These are phyloP conservation scores for Echinarachnius parma DNA, from an alignment of 53 echinoderm and acorn worm genomes.

Conservation along the genomic window DNA sequence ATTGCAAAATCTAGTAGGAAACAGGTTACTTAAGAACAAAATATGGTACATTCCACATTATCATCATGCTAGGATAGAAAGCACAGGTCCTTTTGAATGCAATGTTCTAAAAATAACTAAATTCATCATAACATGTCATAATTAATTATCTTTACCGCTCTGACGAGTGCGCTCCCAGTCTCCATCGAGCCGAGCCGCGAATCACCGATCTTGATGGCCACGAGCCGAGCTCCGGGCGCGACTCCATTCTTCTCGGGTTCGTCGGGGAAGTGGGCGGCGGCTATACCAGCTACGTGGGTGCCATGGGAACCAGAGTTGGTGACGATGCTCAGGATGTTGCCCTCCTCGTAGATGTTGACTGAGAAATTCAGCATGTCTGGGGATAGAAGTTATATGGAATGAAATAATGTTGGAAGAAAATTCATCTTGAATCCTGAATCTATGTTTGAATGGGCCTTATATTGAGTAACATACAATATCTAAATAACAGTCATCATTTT, in stretches of 20 bases:
- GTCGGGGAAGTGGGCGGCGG: slow-evolving; percentile 87
- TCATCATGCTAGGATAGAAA: neutral
- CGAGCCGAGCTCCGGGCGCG: slow-evolving; percentile 91
- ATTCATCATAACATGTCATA: no score
- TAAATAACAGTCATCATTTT: no score
- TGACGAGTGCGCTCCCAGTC: slow-evolving; percentile 89
- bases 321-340: slow-evolving; percentile 88
- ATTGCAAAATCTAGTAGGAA: no score
- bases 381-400: neutral
- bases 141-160: slow-evolving; percentile 86
- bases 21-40: no score
- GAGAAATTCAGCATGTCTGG: slow-evolving; percentile 97
- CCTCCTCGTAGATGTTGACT: slow-evolving; percentile 89
- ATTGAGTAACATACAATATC: no score
- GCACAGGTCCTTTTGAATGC: neutral
- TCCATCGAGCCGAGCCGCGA: slow-evolving; percentile 97
- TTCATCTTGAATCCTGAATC: no score
- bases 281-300: slow-evolving; percentile 98
- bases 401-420: no score
- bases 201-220: slow-evolving; percentile 95
- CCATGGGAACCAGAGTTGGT: slow-evolving; percentile 97
- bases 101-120: neutral
- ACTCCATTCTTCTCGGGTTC: slow-evolving; percentile 94
- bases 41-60: no score
- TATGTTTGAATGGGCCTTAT: no score